Evolutionary conservation across 2,797 vertebrate species (phyloP), one percentile per base, ranked within the genome.

Genomic region (Propithecus perrieri): DNA sequence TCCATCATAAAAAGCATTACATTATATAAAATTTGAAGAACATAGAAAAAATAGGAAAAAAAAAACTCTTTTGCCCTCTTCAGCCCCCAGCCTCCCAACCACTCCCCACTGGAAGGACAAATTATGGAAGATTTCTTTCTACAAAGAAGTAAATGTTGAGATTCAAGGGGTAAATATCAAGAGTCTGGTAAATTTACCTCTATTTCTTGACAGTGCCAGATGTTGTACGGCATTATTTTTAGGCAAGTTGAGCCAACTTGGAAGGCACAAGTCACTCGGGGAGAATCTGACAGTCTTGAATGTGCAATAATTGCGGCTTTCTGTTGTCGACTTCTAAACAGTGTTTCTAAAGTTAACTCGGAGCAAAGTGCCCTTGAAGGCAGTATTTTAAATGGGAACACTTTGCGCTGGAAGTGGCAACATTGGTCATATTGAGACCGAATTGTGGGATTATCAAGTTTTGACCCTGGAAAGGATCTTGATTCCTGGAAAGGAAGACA

Each of bases 261-360:
- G 91, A 86, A 96, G 91, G 65, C 88, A 43, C n/a, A 26, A 35
- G 76, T 75, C 91, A 87, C 28, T 26, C 1, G 3, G 69, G 94
- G 55, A 15, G 28, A 85, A 18, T 26, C 1, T 81, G 85, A 95
- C 71, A 87, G 85, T 18, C 59, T 50, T 24, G 18, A 59, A n/a
- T 28, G 57, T 50, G 26, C 61, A 59, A 4, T 94, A 75, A 95
- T 78, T 75, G 67, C 11, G 9, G 85, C 46, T 65, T 87, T 95
- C 81, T 90, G 78, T 22, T 81, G 72, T 4, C 69, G 43, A 33
- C 75, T 90, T 94, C 48, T 63, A 72, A 86, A 95, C 72, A 84
- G 24, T 24, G 50, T 80, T 46, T 43, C 72, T 71, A 48, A 7
- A 72, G 83, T 79, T 57, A 90, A 61, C 41, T 43, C 53, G 17